Base-by-base conservation (phyloP, 23 tunicate genomes). In the Phallusia fumigata region DNA sequence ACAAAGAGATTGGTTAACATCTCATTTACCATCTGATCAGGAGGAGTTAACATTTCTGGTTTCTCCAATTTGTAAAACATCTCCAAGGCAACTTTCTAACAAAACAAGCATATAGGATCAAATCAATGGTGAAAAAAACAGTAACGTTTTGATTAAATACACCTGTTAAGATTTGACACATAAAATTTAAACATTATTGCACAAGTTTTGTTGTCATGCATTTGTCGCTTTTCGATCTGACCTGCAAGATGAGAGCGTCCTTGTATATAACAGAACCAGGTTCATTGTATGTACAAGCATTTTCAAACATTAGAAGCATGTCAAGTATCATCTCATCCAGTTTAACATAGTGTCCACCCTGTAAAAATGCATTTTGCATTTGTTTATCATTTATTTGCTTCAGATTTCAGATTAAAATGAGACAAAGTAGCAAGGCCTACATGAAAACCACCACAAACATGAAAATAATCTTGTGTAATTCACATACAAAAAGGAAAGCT, bases 201-300 rank as follows among this genome's bases (percentile, higher is more conserved):
- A 3, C 8, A 2, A 6, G 19, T 19, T 11, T 3, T 3, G 26
- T 1, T 13, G 13, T 16, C 13, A 16, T 13, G 15, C 13, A 51
- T 15, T 13, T 13, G 15, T 15, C 15, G 18, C 15, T 51, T 51
- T 13, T 51, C 18, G 15, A 51, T 51, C 58, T 51, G 64, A 94
- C 98, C 88, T 92, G 99, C n/a, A 97, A 40, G 19, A 97, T 78
- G n/a, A 97, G 95, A 26, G 99, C 99, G 83, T 97, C 99, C 73
- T 97, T 94, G 81, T 97, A 97, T 32, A 97, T 92, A 33, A 88
- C 64, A 0, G 99, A 97, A 2, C 99, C 99, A 33, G 99, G 99
- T 64, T 97, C 99, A 76, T 97, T 97, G 82, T 97, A 97, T 11
- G 51, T 80, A 32, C 97, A 92, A 51, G 97, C 99, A 47, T 97